phyloP scores from a whole-genome alignment of 2,888 invertebrate genomes.

The Diaprepes abbreviatus region DNA sequence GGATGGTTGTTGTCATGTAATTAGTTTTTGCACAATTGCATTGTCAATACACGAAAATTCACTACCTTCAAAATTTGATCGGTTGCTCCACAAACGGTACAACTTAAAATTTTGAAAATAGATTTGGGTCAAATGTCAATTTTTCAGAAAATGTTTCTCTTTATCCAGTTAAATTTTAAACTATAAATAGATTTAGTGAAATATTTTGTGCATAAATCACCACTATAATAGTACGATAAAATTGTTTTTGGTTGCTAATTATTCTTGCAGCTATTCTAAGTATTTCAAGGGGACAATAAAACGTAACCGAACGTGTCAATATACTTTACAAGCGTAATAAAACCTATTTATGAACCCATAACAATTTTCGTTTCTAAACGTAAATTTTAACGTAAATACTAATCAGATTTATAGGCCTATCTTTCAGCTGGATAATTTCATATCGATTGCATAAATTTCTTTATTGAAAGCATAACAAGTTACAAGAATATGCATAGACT shows the following conservation, averaged over 20 bases:
- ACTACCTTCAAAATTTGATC: too few relatives aligned
- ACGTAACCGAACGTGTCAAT: slow-evolving; percentile 18
- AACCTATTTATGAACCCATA: slow-evolving; percentile 27
- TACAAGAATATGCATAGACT: too few relatives aligned
- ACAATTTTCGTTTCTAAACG: slow-evolving; percentile 11
- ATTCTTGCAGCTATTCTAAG: slow-evolving; percentile 20
- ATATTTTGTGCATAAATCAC: slow-evolving; percentile 4
- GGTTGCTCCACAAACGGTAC: neutral
- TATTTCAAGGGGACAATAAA: slow-evolving; percentile 28
- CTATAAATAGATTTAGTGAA: slow-evolving; percentile 3
- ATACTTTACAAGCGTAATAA: slow-evolving; percentile 25
- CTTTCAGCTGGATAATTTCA: slow-evolving; percentile 6
- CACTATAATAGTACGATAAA: neutral
- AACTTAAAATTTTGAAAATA: neutral
- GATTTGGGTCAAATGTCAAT: neutral
- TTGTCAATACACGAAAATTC: too few relatives aligned
- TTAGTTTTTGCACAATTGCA: too few relatives aligned
- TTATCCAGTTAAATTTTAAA: neutral
- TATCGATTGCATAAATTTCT: neutral
- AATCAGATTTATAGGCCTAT: neutral
- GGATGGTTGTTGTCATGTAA: too few relatives aligned
- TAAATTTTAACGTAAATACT: neutral
- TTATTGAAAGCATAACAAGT: too few relatives aligned
- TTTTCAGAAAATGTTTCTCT: neutral
- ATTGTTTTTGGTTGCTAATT: slow-evolving; percentile 10